Evolutionary conservation across 1,140 invertebrate species (phyloP).

Genomic region (Acarapis woodi): DNA sequence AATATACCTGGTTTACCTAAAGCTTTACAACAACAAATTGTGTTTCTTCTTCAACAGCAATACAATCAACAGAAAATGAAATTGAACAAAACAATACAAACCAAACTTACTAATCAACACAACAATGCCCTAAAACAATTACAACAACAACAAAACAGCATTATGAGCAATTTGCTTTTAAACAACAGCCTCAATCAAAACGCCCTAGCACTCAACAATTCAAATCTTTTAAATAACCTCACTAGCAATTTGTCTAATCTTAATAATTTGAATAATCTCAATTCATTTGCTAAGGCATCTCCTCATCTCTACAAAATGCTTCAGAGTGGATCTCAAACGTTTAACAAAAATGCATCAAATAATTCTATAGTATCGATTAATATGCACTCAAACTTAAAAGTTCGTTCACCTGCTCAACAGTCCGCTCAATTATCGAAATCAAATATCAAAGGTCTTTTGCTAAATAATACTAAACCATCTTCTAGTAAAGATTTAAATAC

Average conservation of each 20-base stretch:
- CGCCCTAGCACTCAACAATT: too few species aligned
- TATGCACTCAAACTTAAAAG: neutral
- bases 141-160: neutral
- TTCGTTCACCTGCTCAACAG: constrained; percentile 1
- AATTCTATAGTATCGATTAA: constrained; percentile 5
- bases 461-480: neutral
- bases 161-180: neutral
- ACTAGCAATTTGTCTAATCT: too few species aligned
- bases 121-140: neutral
- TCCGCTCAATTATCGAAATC: constrained; percentile 1
- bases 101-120: too few species aligned
- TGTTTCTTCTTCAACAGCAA: constrained; percentile 8
- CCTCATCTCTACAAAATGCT: constrained; percentile 9
- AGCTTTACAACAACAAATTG: constrained; percentile 10
- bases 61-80: neutral
- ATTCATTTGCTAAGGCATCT: neutral
- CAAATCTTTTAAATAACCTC: too few species aligned
- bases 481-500: too few species aligned
- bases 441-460: constrained; percentile 1
- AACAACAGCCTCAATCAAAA: neutral
- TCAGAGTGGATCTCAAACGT: constrained; percentile 1
- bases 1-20: constrained; percentile 7
- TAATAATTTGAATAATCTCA: too few species aligned
- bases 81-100: too few species aligned
- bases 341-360: too few species aligned